These are phyloP conservation scores for Podiceps cristatus DNA, from an alignment of 2,113 vertebrate genomes.

Conservation along the genomic window DNA sequence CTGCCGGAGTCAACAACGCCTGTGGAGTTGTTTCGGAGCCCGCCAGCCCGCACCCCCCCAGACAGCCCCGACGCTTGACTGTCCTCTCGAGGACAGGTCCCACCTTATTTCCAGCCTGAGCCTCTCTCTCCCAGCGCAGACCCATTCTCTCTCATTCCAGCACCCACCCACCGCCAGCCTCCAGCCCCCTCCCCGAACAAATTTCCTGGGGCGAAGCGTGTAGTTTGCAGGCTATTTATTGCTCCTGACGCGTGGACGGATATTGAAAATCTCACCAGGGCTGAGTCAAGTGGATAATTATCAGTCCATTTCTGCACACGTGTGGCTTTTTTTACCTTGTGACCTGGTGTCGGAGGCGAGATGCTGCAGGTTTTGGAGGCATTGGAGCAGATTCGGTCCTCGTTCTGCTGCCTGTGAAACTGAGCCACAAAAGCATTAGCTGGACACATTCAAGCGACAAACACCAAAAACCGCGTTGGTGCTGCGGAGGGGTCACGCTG, in stretches of 20 bases:
- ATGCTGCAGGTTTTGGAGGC: background rate
- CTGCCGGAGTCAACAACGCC: no score
- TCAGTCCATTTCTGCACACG: fast-evolving
- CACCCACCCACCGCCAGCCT: background rate
- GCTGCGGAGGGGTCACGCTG: no score
- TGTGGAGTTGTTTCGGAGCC: no score
- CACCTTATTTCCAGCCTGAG: background rate
- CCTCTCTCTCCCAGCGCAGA: background rate
- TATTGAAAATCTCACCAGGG: background rate
- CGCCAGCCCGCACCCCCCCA: background rate
- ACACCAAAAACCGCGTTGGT: background rate
- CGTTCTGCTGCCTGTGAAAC: background rate
- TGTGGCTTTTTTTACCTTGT: background rate
- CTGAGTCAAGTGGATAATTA: background rate
- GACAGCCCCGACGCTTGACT: background rate
- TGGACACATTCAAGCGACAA: background rate
- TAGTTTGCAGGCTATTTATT: background rate
- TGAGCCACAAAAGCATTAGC: background rate
- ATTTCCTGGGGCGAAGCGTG: background rate
- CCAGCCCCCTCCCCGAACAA: fast-evolving
- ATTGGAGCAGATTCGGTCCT: background rate
- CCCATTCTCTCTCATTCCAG: background rate
- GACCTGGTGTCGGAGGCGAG: background rate
- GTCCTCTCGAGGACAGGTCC: background rate
- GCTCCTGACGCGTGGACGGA: background rate